Evolutionary conservation across 2,888 invertebrate species (phyloP).

Genomic region (Lomographa bimaculata): DNA sequence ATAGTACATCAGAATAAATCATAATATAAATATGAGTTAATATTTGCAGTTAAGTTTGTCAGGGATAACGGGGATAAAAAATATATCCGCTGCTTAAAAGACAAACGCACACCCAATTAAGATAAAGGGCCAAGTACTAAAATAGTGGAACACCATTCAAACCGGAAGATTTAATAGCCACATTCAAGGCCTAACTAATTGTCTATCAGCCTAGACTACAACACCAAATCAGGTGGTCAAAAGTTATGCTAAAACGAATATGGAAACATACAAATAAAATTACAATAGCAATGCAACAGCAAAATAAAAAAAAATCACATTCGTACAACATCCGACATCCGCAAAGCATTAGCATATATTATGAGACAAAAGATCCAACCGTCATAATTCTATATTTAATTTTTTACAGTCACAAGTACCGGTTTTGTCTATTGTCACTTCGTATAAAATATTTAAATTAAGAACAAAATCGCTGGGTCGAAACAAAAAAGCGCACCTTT

Average conservation of each 20-base stretch:
- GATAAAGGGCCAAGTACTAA: too few relatives aligned
- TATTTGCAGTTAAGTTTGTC: too few relatives aligned
- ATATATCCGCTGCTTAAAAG: too few relatives aligned
- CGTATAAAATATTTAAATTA: constrained; percentile 80
- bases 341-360: constrained; percentile 74
- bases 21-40: too few relatives aligned
- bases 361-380: constrained; percentile 69
- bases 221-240: too few relatives aligned
- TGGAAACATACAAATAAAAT: constrained; percentile 17
- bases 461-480: constrained; percentile 75
- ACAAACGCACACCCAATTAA: too few relatives aligned
- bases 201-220: too few relatives aligned
- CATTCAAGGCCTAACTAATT: too few relatives aligned
- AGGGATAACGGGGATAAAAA: too few relatives aligned
- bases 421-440: constrained; percentile 79
- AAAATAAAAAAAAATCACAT: constrained; percentile 31
- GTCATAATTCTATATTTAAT: constrained; percentile 82
- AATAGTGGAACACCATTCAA: too few relatives aligned
- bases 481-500: constrained; percentile 76
- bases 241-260: constrained; percentile 4
- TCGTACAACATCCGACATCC: constrained; percentile 52
- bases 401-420: constrained; percentile 82
- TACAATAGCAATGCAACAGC: constrained; percentile 36
- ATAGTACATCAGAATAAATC: too few relatives aligned
- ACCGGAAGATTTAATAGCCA: too few relatives aligned